These are phyloP conservation scores for Epinephelus coioides DNA, from an alignment of 2,797 vertebrate genomes.

Conservation along the genomic window DNA sequence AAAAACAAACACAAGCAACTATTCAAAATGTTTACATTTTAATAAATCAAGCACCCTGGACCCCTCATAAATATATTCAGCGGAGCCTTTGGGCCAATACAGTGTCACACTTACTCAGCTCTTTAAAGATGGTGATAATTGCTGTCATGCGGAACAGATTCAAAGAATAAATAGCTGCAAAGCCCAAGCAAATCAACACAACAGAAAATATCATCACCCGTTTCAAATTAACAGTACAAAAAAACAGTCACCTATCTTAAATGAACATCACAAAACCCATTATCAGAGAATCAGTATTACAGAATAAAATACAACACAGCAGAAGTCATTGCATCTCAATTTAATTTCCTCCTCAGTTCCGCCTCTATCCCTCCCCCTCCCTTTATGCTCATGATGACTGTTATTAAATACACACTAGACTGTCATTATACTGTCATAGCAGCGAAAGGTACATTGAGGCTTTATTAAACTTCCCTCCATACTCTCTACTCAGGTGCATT, in stretches of 20 bases:
- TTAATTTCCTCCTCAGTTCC: slow-evolving; percentile 57
- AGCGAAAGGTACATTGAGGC: slow-evolving; percentile 26
- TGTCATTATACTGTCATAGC: slow-evolving; percentile 44
- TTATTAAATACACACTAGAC: slow-evolving; percentile 52
- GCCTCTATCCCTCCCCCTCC: background rate
- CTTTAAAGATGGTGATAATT: slow-evolving; percentile 53
- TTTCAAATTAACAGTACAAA: slow-evolving; percentile 35
- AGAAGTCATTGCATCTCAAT: slow-evolving; percentile 42
- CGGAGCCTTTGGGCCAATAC: slow-evolving; percentile 33
- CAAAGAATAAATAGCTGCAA: slow-evolving; percentile 25
- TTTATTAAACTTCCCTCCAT: slow-evolving; percentile 39
- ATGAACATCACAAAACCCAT: slow-evolving; percentile 49
- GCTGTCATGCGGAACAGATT: slow-evolving; percentile 20
- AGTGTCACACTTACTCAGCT: slow-evolving; percentile 29
- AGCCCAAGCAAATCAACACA: slow-evolving; percentile 8
- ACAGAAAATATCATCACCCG: slow-evolving; percentile 15
- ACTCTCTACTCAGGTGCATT: slow-evolving; percentile 41
- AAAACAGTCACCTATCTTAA: slow-evolving; percentile 36
- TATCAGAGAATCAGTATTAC: slow-evolving; percentile 41
- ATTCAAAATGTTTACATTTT: slow-evolving; percentile 65
- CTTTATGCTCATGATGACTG: slow-evolving; percentile 37
- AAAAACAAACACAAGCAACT: slow-evolving; percentile 57
- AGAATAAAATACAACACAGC: slow-evolving; percentile 30
- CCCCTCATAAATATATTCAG: slow-evolving; percentile 49
- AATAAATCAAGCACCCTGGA: slow-evolving; percentile 36